Evolutionary conservation across 2,797 vertebrate genomes (phyloP).

Genomic region (Notoglanidium macrostoma): DNA sequence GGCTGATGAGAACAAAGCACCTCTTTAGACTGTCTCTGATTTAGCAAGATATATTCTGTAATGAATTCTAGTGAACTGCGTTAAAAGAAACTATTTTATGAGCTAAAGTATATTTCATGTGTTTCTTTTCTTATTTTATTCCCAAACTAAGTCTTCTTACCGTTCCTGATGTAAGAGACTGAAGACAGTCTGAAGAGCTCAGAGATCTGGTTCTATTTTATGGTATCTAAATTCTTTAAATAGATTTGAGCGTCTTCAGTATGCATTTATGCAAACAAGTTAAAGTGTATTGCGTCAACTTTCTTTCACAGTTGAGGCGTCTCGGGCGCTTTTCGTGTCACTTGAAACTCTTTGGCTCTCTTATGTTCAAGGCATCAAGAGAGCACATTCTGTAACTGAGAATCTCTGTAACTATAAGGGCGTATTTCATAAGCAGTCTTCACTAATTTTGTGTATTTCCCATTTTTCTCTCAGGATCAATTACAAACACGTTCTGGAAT

Average conservation of each 20-base stretch:
- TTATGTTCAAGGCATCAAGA: neutral
- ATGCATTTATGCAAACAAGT: neutral
- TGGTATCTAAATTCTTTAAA: neutral
- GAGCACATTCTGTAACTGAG: constrained; percentile 5
- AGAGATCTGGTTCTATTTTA: neutral
- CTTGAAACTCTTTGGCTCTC: neutral
- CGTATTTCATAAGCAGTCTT: constrained; percentile 14
- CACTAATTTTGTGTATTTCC: constrained; percentile 45
- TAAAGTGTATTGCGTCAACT: too few species aligned
- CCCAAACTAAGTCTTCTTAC: neutral
- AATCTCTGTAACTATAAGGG: constrained; percentile 11
- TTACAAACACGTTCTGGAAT: constrained; percentile 56
- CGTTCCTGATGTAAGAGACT: neutral
- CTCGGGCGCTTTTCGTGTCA: neutral
- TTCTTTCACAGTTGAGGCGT: neutral
- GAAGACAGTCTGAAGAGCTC: neutral
- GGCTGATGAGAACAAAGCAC: neutral
- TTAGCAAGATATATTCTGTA: neutral
- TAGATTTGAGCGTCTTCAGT: neutral
- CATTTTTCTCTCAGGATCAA: constrained; percentile 37
- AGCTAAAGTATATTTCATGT: neutral
- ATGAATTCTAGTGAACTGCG: neutral
- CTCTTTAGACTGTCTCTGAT: neutral
- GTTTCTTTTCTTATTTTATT: neutral
- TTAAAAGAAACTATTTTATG: neutral